phyloP scores from a whole-genome alignment of 2,888 invertebrate genomes.

The Tiliacea citrago region DNA sequence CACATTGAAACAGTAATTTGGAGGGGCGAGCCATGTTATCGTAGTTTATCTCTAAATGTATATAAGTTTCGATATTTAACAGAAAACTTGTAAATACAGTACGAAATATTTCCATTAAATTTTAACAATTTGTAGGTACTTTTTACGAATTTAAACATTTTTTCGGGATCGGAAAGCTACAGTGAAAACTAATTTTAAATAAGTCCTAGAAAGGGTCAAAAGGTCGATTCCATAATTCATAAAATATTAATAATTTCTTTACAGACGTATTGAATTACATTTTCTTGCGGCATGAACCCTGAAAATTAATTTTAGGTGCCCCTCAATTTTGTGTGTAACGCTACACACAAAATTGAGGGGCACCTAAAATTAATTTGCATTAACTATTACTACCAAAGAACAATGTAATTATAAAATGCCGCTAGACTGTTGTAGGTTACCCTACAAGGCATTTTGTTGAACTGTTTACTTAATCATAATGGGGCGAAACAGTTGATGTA shows the following conservation, averaged over 20 bases:
- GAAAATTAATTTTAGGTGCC: conserved; percentile 19
- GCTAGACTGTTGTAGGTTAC: too few relatives aligned
- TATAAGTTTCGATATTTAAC: not conserved
- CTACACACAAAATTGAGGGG: too few relatives aligned
- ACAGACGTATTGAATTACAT: conserved; percentile 9
- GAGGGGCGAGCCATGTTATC: too few relatives aligned
- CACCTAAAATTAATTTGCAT: too few relatives aligned
- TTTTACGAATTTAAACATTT: not conserved
- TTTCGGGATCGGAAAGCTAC: not conserved
- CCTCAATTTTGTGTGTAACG: too few relatives aligned
- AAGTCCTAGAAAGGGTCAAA: not conserved
- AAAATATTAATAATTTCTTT: conserved; percentile 11
- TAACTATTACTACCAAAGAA: too few relatives aligned
- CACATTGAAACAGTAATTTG: too few relatives aligned
- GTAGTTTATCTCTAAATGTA: not conserved
- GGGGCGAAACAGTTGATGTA: too few relatives aligned
- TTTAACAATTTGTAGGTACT: not conserved
- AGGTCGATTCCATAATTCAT: not conserved
- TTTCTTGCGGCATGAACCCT: conserved; percentile 5
- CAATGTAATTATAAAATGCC: too few relatives aligned
- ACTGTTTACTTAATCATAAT: too few relatives aligned
- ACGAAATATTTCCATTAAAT: not conserved
- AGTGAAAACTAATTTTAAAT: not conserved
- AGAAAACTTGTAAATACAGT: not conserved
- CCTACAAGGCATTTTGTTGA: too few relatives aligned